phyloP scores from a whole-genome alignment of 2,888 invertebrate species.

The Luperina testacea region DNA sequence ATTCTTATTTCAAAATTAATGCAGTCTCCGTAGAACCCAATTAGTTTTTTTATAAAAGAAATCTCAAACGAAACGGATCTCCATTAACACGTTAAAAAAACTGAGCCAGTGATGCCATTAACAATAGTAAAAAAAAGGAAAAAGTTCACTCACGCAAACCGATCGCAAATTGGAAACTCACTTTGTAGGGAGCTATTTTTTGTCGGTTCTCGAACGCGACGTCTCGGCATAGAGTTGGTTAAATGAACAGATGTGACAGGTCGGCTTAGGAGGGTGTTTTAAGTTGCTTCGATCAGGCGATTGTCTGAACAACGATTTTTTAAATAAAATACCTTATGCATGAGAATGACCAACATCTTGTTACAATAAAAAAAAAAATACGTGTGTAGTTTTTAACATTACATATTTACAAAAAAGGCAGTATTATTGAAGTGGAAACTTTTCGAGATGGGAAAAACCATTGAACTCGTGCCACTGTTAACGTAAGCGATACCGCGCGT shows the following conservation, averaged over 20 bases:
- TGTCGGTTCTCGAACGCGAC: constrained; percentile 69
- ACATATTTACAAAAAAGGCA: neutral
- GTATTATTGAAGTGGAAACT: too few species aligned
- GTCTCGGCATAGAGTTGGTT: constrained; percentile 65
- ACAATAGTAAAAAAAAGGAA: constrained; percentile 69
- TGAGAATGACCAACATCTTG: neutral
- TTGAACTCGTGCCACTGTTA: too few species aligned
- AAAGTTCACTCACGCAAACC: constrained; percentile 72
- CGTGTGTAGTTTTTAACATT: neutral
- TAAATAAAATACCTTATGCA: neutral
- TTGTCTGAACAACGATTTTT: neutral
- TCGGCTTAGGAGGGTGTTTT: too few species aligned
- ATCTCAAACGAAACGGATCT: constrained; percentile 17
- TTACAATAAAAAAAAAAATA: neutral
- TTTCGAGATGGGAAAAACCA: too few species aligned
- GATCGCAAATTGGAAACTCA: constrained; percentile 74
- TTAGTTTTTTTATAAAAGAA: constrained; percentile 29
- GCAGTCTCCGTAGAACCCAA: constrained; percentile 28
- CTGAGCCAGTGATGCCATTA: constrained; percentile 69
- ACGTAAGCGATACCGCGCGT: too few species aligned
- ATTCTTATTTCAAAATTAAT: constrained; percentile 11
- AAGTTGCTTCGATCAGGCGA: neutral
- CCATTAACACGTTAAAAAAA: constrained; percentile 44
- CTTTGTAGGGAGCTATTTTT: constrained; percentile 73
- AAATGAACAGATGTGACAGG: constrained; percentile 42